Evolutionary conservation across 1,140 invertebrate species (phyloP).

Genomic region (Thalassaphorura encarpata): DNA sequence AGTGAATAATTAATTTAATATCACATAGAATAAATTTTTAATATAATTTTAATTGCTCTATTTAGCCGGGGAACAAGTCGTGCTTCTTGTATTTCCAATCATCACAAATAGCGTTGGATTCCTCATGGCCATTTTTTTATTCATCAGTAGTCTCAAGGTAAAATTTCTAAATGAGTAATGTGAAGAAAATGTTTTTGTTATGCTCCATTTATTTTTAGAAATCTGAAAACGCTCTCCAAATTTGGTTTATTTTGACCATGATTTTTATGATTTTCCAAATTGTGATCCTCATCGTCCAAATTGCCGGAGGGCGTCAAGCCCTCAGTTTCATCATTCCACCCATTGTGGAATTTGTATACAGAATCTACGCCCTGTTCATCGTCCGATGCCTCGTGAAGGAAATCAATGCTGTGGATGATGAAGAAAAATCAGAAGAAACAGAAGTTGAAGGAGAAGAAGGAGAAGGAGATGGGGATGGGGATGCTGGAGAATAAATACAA

Average conservation of each 20-base stretch:
- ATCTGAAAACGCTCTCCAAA: background rate
- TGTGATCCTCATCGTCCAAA: background rate
- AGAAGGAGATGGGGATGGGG: too few species aligned
- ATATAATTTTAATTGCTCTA: background rate
- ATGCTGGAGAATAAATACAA: too few species aligned
- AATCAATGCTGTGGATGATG: slow-evolving; percentile 3
- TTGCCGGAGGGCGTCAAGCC: background rate
- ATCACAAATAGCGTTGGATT: slow-evolving; percentile 1
- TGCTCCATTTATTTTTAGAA: background rate
- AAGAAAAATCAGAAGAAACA: background rate
- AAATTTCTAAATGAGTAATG: background rate
- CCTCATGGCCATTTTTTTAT: slow-evolving; percentile 4
- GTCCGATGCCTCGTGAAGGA: background rate
- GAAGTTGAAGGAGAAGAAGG: background rate
- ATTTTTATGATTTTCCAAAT: slow-evolving; percentile 8
- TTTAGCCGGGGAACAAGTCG: slow-evolving; percentile 17
- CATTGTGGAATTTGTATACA: slow-evolving; percentile 4
- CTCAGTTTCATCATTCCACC: background rate
- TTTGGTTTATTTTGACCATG: slow-evolving; percentile 8
- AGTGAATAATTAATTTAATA: background rate
- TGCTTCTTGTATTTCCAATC: slow-evolving; percentile 2
- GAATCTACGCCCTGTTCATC: background rate
- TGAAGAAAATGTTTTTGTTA: background rate
- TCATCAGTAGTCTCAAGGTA: slow-evolving; percentile 1
- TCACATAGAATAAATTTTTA: background rate